Base-by-base conservation (phyloP, 1,140 invertebrate genomes). In the Aphaenogaster floridana region DNA sequence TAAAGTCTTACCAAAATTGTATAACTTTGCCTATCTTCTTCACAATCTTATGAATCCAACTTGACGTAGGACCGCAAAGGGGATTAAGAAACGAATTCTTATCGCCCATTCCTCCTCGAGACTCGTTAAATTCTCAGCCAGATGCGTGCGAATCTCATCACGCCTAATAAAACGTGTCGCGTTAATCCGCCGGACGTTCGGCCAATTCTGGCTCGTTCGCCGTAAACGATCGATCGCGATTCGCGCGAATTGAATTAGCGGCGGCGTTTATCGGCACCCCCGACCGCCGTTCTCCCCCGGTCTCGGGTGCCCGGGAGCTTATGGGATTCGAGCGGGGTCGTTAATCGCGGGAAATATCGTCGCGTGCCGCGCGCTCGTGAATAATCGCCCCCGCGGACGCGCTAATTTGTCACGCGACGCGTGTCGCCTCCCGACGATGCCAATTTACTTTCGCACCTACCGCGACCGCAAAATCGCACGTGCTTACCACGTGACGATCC, bases 231-330 rank as follows among this genome's bases (percentile, higher is more conserved):
- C 66, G 78, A 1, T 66, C 66, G 54, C 50, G 61, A 80, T 85
- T 52, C 66, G 74, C 79, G 86, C 42, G 45, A 69, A 91, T 91
- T 90, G 77, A 90, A 91, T 91, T 90, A 90, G 59, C 63, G 80
- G n/a, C 15, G 59, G 17, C 61, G 72, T 57, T 89, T 89, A 87
- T 90, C 88, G 78, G 57, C 3, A 13, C 72, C 28, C 28, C 28
- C 28, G 0, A 28, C 28, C 28, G 28, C 28, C 28, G 28, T 28
- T 28, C 28, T 28, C 28, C 28, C 28, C 28, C 28, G 28, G 28
- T 28, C 28, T 28, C 28, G 28, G 28, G 28, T 28, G 17, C 72
- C 9, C n/a, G 54, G 11, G 7, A 66, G n/a, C 59, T 61, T 61
- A 64, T 57, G 52, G 52, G 52, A 48, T 74, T 83, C 57, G n/a